Evolutionary conservation across 2,888 invertebrate species (phyloP).

Genomic region (Drosophila mimetica): DNA sequence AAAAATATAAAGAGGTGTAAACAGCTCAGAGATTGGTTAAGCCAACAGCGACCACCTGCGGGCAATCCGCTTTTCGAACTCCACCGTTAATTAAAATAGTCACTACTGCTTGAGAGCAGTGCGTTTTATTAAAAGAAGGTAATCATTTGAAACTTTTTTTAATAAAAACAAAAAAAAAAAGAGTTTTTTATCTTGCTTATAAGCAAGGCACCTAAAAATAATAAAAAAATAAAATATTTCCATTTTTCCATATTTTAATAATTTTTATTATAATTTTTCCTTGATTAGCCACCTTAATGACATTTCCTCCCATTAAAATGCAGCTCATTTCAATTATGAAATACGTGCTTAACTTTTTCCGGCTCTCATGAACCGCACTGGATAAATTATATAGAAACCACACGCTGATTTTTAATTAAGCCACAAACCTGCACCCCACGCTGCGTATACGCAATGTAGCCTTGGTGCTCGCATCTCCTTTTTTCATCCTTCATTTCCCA

Average conservation of each 20-base stretch:
- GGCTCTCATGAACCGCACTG: constrained; percentile 16
- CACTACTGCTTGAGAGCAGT: constrained; percentile 12
- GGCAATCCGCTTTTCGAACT: constrained; percentile 39
- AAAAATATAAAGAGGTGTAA: constrained; percentile 8
- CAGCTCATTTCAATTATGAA: neutral
- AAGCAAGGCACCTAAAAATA: neutral
- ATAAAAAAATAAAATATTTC: neutral
- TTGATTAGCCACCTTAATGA: too few species aligned
- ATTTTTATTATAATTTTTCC: neutral
- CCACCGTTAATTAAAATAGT: constrained; percentile 60
- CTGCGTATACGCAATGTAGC: constrained; percentile 51
- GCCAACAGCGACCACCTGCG: constrained; percentile 29
- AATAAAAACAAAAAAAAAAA: too few species aligned
- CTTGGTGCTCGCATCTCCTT: constrained; percentile 1
- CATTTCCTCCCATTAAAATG: neutral
- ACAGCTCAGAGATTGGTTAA: constrained; percentile 13
- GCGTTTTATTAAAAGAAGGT: neutral
- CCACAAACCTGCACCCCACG: constrained; percentile 42
- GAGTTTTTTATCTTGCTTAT: too few species aligned
- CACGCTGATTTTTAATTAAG: constrained; percentile 67
- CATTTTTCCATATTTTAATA: too few species aligned
- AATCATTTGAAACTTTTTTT: neutral
- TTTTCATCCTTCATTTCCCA: constrained; percentile 13
- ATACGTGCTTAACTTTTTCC: constrained; percentile 11
- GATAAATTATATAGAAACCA: constrained; percentile 19